These are phyloP conservation scores for Radopholus similis DNA, from an alignment of 1,140 invertebrate species.

Conservation along the genomic window DNA sequence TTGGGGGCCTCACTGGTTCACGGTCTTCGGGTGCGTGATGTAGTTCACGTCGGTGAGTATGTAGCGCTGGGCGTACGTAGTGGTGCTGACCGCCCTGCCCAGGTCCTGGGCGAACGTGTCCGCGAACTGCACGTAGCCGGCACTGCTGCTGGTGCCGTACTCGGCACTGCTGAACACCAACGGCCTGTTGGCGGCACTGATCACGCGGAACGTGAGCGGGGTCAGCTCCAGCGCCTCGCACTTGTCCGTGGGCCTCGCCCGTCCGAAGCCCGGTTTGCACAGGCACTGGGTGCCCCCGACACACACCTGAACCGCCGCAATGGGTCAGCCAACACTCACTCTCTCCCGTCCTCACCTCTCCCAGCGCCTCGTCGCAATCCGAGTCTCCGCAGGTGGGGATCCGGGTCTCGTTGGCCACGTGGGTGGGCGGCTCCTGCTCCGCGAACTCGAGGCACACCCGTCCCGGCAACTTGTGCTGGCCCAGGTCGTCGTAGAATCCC, in stretches of 20 bases:
- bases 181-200: slow-evolving; percentile 42
- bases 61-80: slow-evolving; percentile 56
- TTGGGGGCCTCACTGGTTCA: slow-evolving; percentile 34
- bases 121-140: slow-evolving; percentile 53
- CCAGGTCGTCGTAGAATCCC: neutral
- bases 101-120: slow-evolving; percentile 52
- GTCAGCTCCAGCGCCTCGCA: slow-evolving; percentile 51
- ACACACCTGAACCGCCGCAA: neutral
- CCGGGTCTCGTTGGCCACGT: neutral
- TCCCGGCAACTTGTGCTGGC: slow-evolving; percentile 8
- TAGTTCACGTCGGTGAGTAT: slow-evolving; percentile 52
- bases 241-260: slow-evolving; percentile 26
- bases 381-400: neutral
- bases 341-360: neutral
- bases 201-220: slow-evolving; percentile 46
- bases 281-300: neutral
- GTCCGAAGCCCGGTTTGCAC: slow-evolving; percentile 45
- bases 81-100: slow-evolving; percentile 51
- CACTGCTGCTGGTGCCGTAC: slow-evolving; percentile 46
- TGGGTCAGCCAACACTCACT: too few species aligned
- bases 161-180: slow-evolving; percentile 50
- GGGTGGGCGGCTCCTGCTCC: neutral
- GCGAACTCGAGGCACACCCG: neutral
- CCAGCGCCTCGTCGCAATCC: neutral
- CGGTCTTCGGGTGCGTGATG: slow-evolving; percentile 59